Evolutionary conservation across 2,113 vertebrate species (phyloP).

Genomic region (Halichoerus grypus): DNA sequence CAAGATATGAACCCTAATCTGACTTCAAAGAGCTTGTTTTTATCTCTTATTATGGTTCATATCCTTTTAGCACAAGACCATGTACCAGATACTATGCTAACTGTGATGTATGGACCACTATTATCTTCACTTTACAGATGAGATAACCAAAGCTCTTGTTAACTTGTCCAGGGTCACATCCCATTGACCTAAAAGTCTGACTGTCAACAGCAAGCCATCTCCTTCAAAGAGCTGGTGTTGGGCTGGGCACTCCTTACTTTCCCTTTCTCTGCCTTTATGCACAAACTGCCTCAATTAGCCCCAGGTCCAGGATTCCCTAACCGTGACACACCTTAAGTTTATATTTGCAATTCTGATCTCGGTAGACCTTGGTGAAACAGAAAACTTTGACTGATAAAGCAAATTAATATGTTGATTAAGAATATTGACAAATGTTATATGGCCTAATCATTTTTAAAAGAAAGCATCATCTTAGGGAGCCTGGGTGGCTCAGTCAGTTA

Average conservation of each 20-base stretch:
- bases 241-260: not conserved
- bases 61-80: not conserved
- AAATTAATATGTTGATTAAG: not conserved
- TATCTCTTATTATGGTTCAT: constrained; percentile 10
- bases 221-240: not conserved
- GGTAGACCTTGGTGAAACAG: not conserved
- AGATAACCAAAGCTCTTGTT: not conserved
- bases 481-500: not conserved
- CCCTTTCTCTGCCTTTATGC: not conserved
- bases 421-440: not conserved
- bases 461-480: not conserved
- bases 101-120: not conserved
- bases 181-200: not conserved
- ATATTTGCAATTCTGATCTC: not conserved
- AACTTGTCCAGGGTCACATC: not conserved
- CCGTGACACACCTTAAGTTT: not conserved
- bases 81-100: not conserved
- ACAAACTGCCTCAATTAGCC: not conserved
- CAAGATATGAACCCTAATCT: constrained; percentile 35
- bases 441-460: constrained; percentile 43
- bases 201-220: not conserved
- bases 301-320: not conserved
- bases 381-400: not conserved
- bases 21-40: constrained; percentile 54
- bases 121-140: constrained; percentile 22